phyloP scores from a whole-genome alignment of 2,113 vertebrate species.

The Crocuta crocuta region DNA sequence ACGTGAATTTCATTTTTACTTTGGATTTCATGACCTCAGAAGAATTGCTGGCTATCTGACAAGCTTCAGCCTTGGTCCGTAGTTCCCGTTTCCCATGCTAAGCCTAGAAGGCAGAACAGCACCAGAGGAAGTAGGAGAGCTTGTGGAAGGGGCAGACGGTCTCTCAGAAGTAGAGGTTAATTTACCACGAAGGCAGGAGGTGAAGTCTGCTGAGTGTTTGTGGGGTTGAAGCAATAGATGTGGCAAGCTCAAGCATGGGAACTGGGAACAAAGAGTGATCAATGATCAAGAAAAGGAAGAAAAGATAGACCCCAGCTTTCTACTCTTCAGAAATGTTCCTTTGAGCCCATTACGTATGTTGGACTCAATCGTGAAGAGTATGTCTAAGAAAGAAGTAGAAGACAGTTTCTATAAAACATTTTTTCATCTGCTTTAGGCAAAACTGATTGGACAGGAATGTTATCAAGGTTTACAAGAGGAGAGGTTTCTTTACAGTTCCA shows the following conservation, averaged over 20 bases:
- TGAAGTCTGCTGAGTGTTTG: not conserved
- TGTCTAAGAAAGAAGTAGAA: not conserved
- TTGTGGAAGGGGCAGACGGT: not conserved
- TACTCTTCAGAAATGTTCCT: not conserved
- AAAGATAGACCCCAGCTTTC: not conserved
- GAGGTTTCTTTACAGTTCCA: not conserved
- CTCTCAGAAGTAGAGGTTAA: not conserved
- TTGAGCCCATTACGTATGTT: not conserved
- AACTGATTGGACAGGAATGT: not conserved
- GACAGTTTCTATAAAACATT: not conserved
- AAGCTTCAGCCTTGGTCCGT: not conserved
- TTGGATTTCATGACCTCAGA: slow-evolving; percentile 26
- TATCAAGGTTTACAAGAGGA: not conserved
- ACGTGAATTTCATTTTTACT: slow-evolving; percentile 7
- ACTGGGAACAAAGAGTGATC: not conserved
- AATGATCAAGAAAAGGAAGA: not conserved
- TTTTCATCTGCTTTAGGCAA: not conserved
- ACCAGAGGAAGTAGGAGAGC: not conserved
- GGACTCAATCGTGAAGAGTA: not conserved
- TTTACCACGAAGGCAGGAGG: not conserved
- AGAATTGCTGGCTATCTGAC: not conserved
- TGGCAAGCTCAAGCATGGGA: not conserved
- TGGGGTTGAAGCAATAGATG: not conserved
- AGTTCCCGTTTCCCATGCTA: not conserved
- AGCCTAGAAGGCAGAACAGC: not conserved